Conservation (phyloP, 2,113 vertebrate species). For the Archocentrus centrarchus region DNA sequence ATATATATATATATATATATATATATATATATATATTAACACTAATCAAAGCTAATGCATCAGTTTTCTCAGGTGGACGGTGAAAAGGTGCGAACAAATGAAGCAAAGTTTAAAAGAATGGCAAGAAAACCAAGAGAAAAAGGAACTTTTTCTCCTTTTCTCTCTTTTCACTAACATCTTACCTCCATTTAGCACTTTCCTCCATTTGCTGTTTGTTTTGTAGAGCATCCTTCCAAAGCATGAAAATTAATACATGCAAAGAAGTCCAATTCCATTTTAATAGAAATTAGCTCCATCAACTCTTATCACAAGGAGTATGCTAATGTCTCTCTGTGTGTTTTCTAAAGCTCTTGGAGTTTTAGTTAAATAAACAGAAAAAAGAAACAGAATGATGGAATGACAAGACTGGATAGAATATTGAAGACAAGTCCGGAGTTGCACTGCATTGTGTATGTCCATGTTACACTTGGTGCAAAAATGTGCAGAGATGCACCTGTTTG, state of each 20-base stretch:
- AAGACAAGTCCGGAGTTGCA: not conserved
- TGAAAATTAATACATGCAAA: slow-evolving; percentile 69
- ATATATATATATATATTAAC: not conserved
- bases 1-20: not conserved
- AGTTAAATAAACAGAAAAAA: slow-evolving; percentile 18
- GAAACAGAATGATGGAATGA: slow-evolving; percentile 46
- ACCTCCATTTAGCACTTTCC: not conserved
- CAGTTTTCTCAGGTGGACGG: not conserved
- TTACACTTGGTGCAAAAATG: slow-evolving; percentile 6
- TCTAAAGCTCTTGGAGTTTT: slow-evolving; percentile 40
- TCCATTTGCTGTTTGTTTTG: slow-evolving; percentile 63
- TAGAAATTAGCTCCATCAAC: slow-evolving; percentile 62
- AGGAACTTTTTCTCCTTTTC: slow-evolving; percentile 2
- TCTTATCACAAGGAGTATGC: slow-evolving; percentile 71
- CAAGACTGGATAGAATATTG: slow-evolving; percentile 40
- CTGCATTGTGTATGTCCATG: not conserved
- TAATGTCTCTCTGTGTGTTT: slow-evolving; percentile 56
- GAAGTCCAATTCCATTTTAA: slow-evolving; percentile 69
- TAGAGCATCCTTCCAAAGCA: slow-evolving; percentile 25
- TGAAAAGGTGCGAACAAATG: not conserved
- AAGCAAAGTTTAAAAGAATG: not conserved
- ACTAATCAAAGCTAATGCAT: not conserved
- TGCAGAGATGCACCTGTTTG: not conserved
- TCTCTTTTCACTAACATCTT: not conserved
- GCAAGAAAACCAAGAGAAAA: not conserved